Base-by-base conservation (phyloP, 1,140 invertebrate genomes). In the Drosophila ercepeae region DNA sequence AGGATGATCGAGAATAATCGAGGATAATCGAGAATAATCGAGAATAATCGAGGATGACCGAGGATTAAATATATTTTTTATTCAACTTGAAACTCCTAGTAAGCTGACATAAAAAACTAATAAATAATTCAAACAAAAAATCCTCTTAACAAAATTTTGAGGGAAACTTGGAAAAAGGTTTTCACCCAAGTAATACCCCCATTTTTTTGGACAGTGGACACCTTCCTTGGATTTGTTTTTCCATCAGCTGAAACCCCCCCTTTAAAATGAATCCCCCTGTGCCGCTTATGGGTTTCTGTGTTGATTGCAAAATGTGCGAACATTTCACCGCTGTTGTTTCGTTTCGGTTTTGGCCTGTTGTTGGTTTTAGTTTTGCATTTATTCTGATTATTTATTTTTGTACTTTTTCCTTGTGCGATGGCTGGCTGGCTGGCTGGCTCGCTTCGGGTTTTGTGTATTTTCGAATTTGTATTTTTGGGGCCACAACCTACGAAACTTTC, bases 401-500 rank as follows among this genome's bases (percentile, higher is more conserved):
- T 44, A 54, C 42, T 46, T 63, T 54, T 59, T 29, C 44, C 19
- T 42, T 34, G 34, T 44, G 39, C 60, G 39, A 52, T 39, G 36
- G 5, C 23, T 50, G 21, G 21, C 21, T 39, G 36, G 13, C 29
- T 39, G n/a, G 36, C 36, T 39, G 36, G 36, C 45, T 34, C 57
- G 45, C n/a, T 42, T 42, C 19, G 50, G 50, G 23, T 29, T 49
- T 29, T 48, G 6, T 11, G n/a, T 69, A 53, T 58, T 69, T 74
- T 83, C 27, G 54, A 39, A 14, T 46, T 61, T 76, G 46, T 53
- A 57, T 75, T 49, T 81, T 81, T 73, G 75, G 41, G 77, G 52
- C 53, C 25, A 21, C 78, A 77, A 49, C 78, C 73, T 75, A 82
- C 78, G 79, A 78, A 70, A 84, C 63, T 71, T 65, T 71, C 53